Evolutionary conservation across 2,113 vertebrate genomes (phyloP).

Genomic region (Oplegnathus fasciatus): DNA sequence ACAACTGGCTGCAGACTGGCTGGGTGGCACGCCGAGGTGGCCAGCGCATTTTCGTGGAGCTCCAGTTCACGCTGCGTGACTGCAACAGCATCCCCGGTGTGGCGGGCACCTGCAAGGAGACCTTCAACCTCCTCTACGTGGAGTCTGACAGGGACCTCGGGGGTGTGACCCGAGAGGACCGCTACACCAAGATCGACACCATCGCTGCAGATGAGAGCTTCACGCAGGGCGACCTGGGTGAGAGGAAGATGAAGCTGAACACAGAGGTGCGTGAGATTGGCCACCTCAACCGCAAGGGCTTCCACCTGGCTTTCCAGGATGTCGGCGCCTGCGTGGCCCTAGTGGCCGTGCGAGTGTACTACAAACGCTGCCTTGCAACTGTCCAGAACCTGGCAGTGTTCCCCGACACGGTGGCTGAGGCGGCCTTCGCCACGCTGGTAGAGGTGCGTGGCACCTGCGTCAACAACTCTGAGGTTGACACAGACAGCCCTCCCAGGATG

Average conservation of each 20-base stretch:
- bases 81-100: constrained; percentile 98
- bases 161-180: constrained; percentile 81
- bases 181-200: constrained; percentile 95
- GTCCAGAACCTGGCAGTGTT: constrained; percentile 93
- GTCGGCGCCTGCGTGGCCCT: constrained; percentile 96
- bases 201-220: constrained; percentile 98
- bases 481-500: constrained; percentile 94
- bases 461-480: constrained; percentile 91
- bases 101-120: constrained; percentile 95
- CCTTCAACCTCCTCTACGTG: constrained; percentile 94
- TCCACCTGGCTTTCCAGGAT: constrained; percentile 97
- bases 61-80: constrained; percentile 96
- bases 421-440: constrained; percentile 93
- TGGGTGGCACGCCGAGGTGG: constrained; percentile 92
- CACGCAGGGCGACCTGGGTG: constrained; percentile 95
- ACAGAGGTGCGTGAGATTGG: constrained; percentile 96
- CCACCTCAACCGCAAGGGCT: constrained; percentile 92
- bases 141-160: constrained; percentile 91
- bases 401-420: constrained; percentile 93
- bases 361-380: constrained; percentile 92
- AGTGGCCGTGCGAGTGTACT: constrained; percentile 95
- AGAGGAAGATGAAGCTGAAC: constrained; percentile 99
- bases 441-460: constrained; percentile 94
- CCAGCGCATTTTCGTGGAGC: constrained; percentile 96
- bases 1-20: constrained; percentile 98